Base-by-base conservation (phyloP, 2,888 invertebrate genomes). In the Smittia aterrima region DNA sequence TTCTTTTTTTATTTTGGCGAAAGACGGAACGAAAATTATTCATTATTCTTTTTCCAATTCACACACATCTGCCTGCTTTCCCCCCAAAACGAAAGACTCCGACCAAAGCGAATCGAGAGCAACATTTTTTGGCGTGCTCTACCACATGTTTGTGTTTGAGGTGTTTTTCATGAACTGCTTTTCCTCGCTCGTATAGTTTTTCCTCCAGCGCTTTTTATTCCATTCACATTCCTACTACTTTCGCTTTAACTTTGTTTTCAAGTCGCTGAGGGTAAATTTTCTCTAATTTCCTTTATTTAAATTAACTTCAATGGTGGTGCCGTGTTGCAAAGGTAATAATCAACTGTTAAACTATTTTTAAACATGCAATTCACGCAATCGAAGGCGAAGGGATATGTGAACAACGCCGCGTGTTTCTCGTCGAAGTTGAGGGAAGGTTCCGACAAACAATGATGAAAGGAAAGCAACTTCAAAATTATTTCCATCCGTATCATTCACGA, bases 361-460 rank as follows among this genome's bases (percentile, higher is more conserved):
- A 68, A 68, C 68, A 68, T 68, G 68, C 68, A 47, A 41, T 38
- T 66, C 32, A 66, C 66, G 66, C 66, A 66, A 66, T 66, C 20
- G 32, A n/a, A 7, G 32, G n/a, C n/a, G 13, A 16, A 11, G 13
- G 20, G 16, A 47, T 47, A n/a, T 47, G 66, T 66, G 66, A 66
- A 66, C 16, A 40, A 66, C 38, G 18, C 66, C 66, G 66, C 66
- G 32, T 66, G 66, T 66, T 66, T 38, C 32, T 20, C 13, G n/a
- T n/a, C n/a, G n/a, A n/a, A n/a, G n/a, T n/a, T 66, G 22, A 2
- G 1, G 1, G 58, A 11, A 58, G 13, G 13, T 58, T 58, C 6
- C 1, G 1, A 11, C n/a, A n/a, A n/a, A n/a, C n/a, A 38, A 38
- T 4, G 38, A 38, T 7, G 38, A 9, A 38, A 38, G 4, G 38